Conservation (phyloP, 2,797 vertebrate species). For the Sardinella longiceps region DNA sequence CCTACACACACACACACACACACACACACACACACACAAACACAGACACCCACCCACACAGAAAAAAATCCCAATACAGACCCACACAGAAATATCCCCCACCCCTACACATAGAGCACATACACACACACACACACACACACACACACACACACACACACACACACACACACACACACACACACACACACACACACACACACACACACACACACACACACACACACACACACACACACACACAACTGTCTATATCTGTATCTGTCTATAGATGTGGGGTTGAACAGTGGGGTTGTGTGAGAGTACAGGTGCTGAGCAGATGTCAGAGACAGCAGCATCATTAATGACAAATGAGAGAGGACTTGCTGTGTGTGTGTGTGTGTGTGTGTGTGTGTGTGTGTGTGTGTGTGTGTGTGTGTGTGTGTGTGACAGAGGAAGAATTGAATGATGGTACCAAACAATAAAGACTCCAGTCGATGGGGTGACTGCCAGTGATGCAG, state of each 20-base stretch:
- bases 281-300: not conserved
- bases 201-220: not conserved
- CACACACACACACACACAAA: conserved; percentile 6
- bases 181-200: not conserved
- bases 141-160: not conserved
- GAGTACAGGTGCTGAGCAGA: not conserved
- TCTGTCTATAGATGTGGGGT: not conserved
- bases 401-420: not conserved
- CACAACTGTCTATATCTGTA: no score
- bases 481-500: conserved; percentile 34
- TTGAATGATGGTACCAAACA: not conserved
- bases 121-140: no score
- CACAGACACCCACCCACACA: not conserved
- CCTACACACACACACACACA: not conserved
- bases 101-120: no score
- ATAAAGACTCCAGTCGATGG: not conserved
- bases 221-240: not conserved
- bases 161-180: not conserved
- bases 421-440: not conserved
- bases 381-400: conserved; percentile 19
- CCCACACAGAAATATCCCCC: no score
- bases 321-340: not conserved
- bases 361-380: not conserved
- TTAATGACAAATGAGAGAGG: not conserved
- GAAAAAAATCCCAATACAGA: not conserved